These are phyloP conservation scores for Cyprinodon brontotheroides DNA, from an alignment of 2,113 vertebrate genomes.

Conservation along the genomic window DNA sequence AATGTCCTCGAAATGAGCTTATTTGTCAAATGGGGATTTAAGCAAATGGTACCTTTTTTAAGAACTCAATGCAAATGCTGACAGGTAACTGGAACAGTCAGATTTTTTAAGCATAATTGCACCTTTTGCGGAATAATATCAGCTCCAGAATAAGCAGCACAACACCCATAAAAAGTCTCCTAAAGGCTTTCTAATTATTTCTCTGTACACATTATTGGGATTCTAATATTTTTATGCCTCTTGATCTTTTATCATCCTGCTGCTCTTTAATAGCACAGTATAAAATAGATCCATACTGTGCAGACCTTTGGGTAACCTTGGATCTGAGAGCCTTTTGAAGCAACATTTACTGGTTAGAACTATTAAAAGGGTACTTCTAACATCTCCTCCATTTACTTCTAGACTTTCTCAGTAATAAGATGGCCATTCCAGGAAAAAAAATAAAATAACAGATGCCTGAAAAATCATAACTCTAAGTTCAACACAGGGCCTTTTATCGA, in stretches of 20 bases:
- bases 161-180: background rate
- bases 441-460: background rate
- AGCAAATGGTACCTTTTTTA: background rate
- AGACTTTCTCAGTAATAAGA: background rate
- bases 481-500: no score
- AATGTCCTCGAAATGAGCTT: slow-evolving; percentile 18
- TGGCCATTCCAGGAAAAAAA: background rate
- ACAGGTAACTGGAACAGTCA: background rate
- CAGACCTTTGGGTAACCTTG: slow-evolving; percentile 5
- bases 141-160: background rate
- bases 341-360: background rate
- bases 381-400: background rate
- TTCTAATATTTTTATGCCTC: slow-evolving; percentile 18
- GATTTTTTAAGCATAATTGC: background rate
- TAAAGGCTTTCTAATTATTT: background rate
- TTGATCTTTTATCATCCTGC: slow-evolving; percentile 12
- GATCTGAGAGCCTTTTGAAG: background rate
- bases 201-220: background rate
- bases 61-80: background rate
- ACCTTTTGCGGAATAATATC: background rate
- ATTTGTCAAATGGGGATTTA: background rate
- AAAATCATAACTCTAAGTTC: background rate
- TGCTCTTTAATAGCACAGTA: slow-evolving; percentile 7
- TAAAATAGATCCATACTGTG: slow-evolving; percentile 46
- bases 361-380: background rate